Percentiles rank a stretch among this genome's conserved stretches.
These are phyloP conservation scores for Triplophysa rosa DNA, from an alignment of 2,113 vertebrate species.

Conservation along the genomic window DNA sequence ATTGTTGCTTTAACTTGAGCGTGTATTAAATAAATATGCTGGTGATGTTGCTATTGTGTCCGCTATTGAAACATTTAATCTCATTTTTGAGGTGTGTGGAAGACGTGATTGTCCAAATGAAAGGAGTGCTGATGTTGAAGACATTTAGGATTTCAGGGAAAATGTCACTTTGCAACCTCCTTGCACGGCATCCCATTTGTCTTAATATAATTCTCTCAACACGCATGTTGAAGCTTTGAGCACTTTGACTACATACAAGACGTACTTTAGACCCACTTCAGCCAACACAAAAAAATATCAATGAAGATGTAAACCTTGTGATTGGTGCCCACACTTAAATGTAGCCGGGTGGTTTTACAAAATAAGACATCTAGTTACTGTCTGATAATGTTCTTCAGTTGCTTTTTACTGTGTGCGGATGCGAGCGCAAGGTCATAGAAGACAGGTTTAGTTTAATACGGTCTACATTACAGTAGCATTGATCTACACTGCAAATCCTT, in stretches of 20 bases:
- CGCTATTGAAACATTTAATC: not conserved
- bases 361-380: not conserved
- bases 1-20: too few relatives aligned
- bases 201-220: constrained; percentile 15
- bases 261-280: constrained; percentile 24
- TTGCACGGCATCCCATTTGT: constrained; percentile 20
- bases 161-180: constrained; percentile 3
- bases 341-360: not conserved
- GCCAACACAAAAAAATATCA: constrained; percentile 14
- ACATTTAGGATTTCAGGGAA: constrained; percentile 14
- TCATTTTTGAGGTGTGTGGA: not conserved
- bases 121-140: constrained; percentile 2
- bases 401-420: not conserved
- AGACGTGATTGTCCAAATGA: not conserved
- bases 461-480: constrained; percentile 38
- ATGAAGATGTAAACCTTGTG: not conserved
- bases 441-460: constrained; percentile 26
- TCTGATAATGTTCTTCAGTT: constrained; percentile 12
- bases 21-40: not conserved
- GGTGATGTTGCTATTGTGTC: not conserved
- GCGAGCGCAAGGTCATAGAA: constrained; percentile 24
- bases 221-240: constrained; percentile 4
- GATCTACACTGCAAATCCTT: constrained; percentile 35
- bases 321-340: not conserved
- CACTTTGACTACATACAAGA: constrained; percentile 9